These are phyloP conservation scores for Hyaena hyaena DNA, from an alignment of 2,113 vertebrate species.

Conservation along the genomic window DNA sequence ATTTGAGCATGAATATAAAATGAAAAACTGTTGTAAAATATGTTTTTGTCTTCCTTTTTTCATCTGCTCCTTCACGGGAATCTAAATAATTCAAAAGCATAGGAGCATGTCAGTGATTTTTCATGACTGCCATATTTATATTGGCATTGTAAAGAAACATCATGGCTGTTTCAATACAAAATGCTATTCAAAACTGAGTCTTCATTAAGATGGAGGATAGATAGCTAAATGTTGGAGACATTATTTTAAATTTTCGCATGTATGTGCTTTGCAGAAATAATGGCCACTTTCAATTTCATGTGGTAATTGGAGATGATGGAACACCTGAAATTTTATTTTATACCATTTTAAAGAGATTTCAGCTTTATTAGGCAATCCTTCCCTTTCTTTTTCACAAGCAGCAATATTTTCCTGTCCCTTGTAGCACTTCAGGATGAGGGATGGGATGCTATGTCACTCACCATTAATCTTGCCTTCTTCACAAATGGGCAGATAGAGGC, in stretches of 20 bases:
- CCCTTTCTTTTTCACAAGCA: neutral
- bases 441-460: neutral
- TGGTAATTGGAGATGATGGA: neutral
- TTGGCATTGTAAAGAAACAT: conserved; percentile 21
- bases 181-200: neutral
- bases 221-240: neutral
- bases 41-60: neutral
- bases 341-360: neutral
- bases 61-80: neutral
- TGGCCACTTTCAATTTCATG: neutral
- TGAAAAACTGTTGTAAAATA: neutral
- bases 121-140: neutral
- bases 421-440: neutral
- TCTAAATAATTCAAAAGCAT: conserved; percentile 1
- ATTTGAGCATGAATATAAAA: neutral
- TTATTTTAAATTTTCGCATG: neutral
- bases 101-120: neutral
- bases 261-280: neutral
- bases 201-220: conserved; percentile 3
- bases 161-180: neutral
- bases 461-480: neutral
- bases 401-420: neutral
- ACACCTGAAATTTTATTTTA: neutral
- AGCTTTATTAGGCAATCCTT: neutral
- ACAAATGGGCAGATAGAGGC: neutral